Evolutionary conservation across 2,888 invertebrate species (phyloP), one percentile per base, ranked within the genome.

Genomic region (Macaria notata): DNA sequence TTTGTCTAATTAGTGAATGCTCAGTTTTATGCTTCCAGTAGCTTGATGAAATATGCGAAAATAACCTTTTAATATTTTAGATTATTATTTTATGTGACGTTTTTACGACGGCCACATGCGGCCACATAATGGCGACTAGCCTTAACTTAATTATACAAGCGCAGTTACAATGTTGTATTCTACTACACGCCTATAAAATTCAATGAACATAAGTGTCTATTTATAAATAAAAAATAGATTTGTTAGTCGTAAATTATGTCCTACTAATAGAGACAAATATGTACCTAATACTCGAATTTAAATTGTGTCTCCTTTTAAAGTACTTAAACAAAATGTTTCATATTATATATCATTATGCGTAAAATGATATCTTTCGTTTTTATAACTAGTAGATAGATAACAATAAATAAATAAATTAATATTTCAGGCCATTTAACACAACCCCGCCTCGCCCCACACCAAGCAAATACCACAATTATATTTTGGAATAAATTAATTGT

Each of bases 31-130:
- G 54, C 33, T 61, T 60, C 59, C 72, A 67, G 75, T 72, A 77
- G 73, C 71, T 36, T 39, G 49, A 55, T 53, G 59, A 60, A 65
- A 72, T 59, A 59, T 68, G 71, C 72, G 45, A 68, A 74, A 71
- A 69, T 70, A 64, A 66, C 67, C 62, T 66, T 69, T 69, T 66
- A 64, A 69, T 70, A 70, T 67, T 58, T 55, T 58, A 52, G 48
- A 54, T 56, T 59, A 61, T 72, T 72, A 43, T 70, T 59, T 72
- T 63, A 70, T 67, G 51, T 42, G 65, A 60, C 65, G 39, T 47
- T 65, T 66, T 67, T 61, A 67, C 65, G 67, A 63, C 46, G 49
- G 50, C 31, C 42, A 39, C 60, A 55, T 61, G 63, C 56, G 56
- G 63, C 52, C 61, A 52, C 38, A 48, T 49, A 49, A 56, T 48